Base-by-base conservation (phyloP, 1,140 invertebrate species). In the Tetraneura akinire region DNA sequence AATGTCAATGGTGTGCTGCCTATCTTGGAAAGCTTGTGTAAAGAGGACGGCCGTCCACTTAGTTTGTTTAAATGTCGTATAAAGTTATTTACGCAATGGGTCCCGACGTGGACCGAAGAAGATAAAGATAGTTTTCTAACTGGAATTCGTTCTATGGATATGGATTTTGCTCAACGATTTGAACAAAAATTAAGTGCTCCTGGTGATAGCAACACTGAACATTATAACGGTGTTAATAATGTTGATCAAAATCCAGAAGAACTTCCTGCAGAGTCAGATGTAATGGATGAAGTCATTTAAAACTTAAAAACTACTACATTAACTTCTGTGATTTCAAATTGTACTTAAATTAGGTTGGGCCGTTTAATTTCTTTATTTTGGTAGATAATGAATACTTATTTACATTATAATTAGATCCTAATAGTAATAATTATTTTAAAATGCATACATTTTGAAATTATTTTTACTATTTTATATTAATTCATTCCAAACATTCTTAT, bases 31-130 rank as follows among this genome's bases (percentile, higher is more conserved):
- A 87, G 86, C 81, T 85, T 93, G 21, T 88, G 88, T 57, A 88
- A 89, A 82, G 90, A 92, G 81, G 85, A 87, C 49, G 84, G 86
- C 16, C 91, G 91, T 83, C 94, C 93, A 49, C 92, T 94, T 82
- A 94, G 90, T 83, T 88, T 96, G 80, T 96, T 95, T 85, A 92
- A 96, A 85, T 96, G 94, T 84, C 89, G 94, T 73, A 91, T 96
- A 83, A 96, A 96, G 86, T 85, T 96, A 14, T 96, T 96, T 84
- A 89, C 90, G 83, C 92, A 95, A 86, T 96, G 95, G 95, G 92
- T 91, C 84, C 88, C 90, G 76, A 91, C 90, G 82, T 96, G 95
- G 95, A 89, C 89, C 57, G 88, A 90, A 62, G 90, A 91, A 80
- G 92, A 95, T 80, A 91, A 90, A 83, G 89, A 91, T 45, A 88